Percentiles rank a stretch among this genome's conserved stretches.
Conservation (phyloP, 1,140 invertebrate genomes). For the Psilanteris sp. region DNA sequence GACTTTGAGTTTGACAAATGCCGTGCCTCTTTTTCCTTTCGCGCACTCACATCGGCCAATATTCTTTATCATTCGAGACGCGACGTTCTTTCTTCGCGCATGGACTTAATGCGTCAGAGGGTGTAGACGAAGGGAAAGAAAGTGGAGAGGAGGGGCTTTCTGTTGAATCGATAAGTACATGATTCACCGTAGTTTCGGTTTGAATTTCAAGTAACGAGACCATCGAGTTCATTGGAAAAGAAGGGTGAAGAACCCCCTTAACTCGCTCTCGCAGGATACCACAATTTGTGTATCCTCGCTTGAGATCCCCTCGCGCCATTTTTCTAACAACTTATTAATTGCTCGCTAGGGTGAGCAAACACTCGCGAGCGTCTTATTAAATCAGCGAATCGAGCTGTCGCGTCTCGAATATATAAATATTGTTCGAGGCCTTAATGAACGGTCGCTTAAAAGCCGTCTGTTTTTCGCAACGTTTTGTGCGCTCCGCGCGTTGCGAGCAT, state of each 20-base stretch:
- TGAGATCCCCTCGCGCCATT: conserved; percentile 17
- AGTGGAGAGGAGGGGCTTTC: conserved; percentile 62
- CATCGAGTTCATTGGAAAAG: conserved; percentile 46
- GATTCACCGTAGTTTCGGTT: conserved; percentile 73
- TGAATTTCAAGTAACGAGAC: conserved; percentile 71
- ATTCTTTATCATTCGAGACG: conserved; percentile 69
- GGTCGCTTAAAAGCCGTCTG: not conserved
- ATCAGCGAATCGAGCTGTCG: conserved; percentile 3
- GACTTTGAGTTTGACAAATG: conserved; percentile 26
- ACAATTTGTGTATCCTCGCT: conserved; percentile 45
- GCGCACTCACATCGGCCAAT: conserved; percentile 41
- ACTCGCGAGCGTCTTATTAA: conserved; percentile 41
- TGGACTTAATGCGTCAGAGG: conserved; percentile 57
- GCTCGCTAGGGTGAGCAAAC: conserved; percentile 39
- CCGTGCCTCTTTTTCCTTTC: conserved; percentile 10
- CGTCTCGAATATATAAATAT: conserved; percentile 15
- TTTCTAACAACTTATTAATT: conserved; percentile 62
- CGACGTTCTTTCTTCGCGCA: conserved; percentile 63
- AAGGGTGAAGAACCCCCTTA: conserved; percentile 58
- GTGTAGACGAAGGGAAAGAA: conserved; percentile 58
- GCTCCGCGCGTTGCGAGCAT: too few relatives aligned
- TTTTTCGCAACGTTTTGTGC: too few relatives aligned
- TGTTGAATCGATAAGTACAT: conserved; percentile 75
- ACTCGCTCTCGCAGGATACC: conserved; percentile 35
- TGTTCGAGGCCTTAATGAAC: conserved; percentile 9